phyloP scores from a whole-genome alignment of 2,888 invertebrate genomes.

The Diadromus collaris region DNA sequence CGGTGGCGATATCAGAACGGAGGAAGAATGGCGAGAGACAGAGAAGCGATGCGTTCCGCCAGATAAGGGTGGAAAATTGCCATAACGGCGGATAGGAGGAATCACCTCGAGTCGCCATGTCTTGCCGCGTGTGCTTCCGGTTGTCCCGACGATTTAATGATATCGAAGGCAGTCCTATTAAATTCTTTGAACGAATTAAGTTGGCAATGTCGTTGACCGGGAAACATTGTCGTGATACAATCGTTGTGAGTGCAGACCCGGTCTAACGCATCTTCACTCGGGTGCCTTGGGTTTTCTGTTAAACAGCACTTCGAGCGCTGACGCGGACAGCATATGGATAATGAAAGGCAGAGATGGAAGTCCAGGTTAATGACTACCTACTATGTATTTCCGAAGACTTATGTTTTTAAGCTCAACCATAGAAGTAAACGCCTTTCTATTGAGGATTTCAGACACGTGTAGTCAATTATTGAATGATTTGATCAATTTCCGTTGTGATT shows the following conservation, averaged over 20 bases:
- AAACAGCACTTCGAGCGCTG: background rate
- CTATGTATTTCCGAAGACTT: background rate
- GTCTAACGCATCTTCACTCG: conserved; percentile 49
- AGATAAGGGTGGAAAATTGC: conserved; percentile 68
- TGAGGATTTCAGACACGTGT: background rate
- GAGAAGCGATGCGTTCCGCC: conserved; percentile 68
- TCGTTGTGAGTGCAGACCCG: conserved; percentile 43
- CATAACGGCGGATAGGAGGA: conserved; percentile 49
- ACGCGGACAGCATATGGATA: conserved; percentile 31
- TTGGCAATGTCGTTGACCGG: conserved; percentile 58
- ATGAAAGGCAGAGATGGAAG: background rate
- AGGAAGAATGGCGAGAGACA: background rate
- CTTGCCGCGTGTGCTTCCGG: conserved; percentile 54
- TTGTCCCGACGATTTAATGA: conserved; percentile 57
- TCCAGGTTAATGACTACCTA: background rate
- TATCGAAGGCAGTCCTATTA: conserved; percentile 54
- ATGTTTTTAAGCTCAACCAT: background rate
- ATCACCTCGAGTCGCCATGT: conserved; percentile 35
- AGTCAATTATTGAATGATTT: background rate
- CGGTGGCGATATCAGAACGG: background rate
- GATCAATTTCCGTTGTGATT: background rate
- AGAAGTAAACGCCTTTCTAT: background rate
- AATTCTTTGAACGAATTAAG: conserved; percentile 46
- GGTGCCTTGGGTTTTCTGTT: conserved; percentile 26
- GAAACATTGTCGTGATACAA: conserved; percentile 42